Conservation (phyloP, 2,888 invertebrate species). For the Eupithecia inturbata region DNA sequence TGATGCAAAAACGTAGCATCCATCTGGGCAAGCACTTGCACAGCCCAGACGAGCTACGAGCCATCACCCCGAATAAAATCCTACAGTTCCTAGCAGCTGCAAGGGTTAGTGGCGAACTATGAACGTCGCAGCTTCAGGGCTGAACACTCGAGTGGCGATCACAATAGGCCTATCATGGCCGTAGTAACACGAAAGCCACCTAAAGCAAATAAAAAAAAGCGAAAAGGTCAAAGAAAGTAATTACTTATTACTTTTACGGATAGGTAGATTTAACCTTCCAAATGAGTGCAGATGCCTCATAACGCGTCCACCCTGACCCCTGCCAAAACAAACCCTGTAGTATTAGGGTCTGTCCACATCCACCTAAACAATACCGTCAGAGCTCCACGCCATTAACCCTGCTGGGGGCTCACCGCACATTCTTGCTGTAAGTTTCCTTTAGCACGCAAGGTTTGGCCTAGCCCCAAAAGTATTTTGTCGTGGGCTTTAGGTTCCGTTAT, state of each 20-base stretch:
- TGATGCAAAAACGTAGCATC: no score
- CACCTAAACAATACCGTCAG: constrained; percentile 5
- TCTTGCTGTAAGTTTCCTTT: constrained; percentile 65
- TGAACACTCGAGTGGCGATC: no score
- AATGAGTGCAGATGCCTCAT: constrained; percentile 4
- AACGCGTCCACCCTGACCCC: not conserved
- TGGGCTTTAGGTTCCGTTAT: constrained; percentile 23
- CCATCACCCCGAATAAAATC: no score
- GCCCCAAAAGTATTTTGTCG: constrained; percentile 36
- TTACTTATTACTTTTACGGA: not conserved
- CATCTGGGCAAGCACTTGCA: no score
- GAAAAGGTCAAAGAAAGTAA: not conserved
- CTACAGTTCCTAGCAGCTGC: no score
- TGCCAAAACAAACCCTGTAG: constrained; percentile 9
- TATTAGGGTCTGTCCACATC: constrained; percentile 11
- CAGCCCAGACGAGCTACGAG: no score
- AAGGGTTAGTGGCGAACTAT: no score
- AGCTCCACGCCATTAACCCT: constrained; percentile 1
- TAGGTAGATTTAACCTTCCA: constrained; percentile 7
- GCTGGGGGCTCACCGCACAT: constrained; percentile 56
- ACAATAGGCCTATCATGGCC: no score
- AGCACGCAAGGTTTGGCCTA: constrained; percentile 56
- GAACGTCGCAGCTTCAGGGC: no score
- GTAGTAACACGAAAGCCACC: no score
- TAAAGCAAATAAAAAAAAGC: no score